Percentiles rank a stretch among this genome's conserved stretches.
Evolutionary conservation across 2,113 vertebrate species (phyloP).

Genomic region (Eulacestoma nigropectus): DNA sequence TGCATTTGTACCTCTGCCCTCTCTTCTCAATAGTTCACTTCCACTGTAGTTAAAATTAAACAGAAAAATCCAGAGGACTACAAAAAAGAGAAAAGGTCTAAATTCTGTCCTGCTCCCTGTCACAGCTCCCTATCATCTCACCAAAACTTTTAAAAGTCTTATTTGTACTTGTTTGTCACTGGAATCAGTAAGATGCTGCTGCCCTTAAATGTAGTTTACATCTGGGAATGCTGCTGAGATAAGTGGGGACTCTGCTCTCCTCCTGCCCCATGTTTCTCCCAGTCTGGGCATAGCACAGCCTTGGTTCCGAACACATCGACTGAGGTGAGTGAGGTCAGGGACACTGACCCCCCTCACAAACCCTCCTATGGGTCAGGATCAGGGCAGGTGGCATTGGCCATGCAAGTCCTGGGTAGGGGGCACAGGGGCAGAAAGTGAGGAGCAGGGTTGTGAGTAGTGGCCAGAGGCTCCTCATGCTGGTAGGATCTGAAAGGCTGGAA

Average conservation of each 20-base stretch:
- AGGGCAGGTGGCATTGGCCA: neutral
- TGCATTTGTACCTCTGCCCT: neutral
- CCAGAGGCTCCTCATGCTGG: neutral
- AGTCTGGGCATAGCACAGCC: neutral
- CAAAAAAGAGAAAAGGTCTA: neutral
- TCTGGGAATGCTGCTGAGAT: neutral
- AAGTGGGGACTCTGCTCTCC: neutral
- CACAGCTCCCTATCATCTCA: neutral
- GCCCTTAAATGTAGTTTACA: no score
- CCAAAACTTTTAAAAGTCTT: neutral
- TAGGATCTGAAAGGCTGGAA: neutral
- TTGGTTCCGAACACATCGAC: fast-evolving
- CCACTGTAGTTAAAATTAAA: neutral
- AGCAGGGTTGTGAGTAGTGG: no score
- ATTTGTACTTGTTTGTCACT: neutral
- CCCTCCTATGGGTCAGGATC: neutral
- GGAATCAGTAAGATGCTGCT: neutral
- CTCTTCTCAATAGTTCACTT: neutral
- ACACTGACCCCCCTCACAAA: neutral
- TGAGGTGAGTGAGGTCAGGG: neutral
- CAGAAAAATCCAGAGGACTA: neutral
- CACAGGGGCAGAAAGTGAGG: neutral
- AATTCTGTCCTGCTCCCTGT: neutral
- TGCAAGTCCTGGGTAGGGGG: neutral
- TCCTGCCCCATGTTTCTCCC: neutral